A percentile compares a stretch with the other conserved stretches of the same genome.
Conservation (phyloP, 2,113 vertebrate species). For the Nothocercus nigrocapillus region DNA sequence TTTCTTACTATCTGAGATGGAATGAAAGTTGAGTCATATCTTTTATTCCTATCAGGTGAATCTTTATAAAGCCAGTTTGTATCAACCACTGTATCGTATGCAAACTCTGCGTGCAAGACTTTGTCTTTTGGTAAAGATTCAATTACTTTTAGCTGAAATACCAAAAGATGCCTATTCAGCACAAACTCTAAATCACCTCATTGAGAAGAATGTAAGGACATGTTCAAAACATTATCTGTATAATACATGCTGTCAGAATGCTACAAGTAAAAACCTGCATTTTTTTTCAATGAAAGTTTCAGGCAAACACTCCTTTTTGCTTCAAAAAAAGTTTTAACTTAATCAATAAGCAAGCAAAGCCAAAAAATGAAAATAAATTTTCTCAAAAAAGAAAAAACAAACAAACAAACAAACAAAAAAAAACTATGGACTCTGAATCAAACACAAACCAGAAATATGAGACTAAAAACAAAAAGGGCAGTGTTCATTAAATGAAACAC, state of each 20-base stretch:
- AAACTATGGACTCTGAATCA: background rate
- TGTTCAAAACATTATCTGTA: background rate
- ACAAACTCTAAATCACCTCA: background rate
- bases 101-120: background rate
- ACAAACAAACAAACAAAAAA: too few species aligned
- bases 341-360: constrained; percentile 43
- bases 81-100: constrained; percentile 22
- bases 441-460: background rate
- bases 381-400: background rate
- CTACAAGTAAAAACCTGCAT: background rate
- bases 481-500: background rate
- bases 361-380: background rate
- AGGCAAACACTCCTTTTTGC: constrained; percentile 33
- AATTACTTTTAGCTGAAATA: constrained; percentile 35
- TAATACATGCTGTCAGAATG: constrained; percentile 26
- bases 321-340: constrained; percentile 25
- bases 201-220: constrained; percentile 30
- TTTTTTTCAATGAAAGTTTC: background rate
- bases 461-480: fast-evolving
- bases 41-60: constrained; percentile 55
- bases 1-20: constrained; percentile 38
- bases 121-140: constrained; percentile 20
- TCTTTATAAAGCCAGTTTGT: constrained; percentile 39
- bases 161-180: constrained; percentile 13
- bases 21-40: constrained; percentile 60